Evolutionary conservation across 2,113 vertebrate genomes (phyloP).

Genomic region (Chaetodon trifascialis): DNA sequence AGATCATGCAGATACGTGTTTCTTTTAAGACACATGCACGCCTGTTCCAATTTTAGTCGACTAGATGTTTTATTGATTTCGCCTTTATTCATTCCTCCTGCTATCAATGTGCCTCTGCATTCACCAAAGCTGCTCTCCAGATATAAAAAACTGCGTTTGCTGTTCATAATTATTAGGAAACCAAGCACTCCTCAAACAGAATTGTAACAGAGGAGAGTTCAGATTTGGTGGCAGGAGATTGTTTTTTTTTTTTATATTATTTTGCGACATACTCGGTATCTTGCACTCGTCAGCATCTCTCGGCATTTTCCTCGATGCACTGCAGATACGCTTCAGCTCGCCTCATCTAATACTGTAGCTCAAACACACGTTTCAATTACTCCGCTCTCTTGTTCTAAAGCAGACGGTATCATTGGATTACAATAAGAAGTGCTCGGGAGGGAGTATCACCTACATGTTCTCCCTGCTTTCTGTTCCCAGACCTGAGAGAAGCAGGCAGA

Average conservation of each 20-base stretch:
- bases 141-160: conserved; percentile 65
- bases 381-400: conserved; percentile 39
- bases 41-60: conserved; percentile 78
- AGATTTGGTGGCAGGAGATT: conserved; percentile 14
- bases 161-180: conserved; percentile 58
- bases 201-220: conserved; percentile 23
- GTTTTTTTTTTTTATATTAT: conserved; percentile 40
- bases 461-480: conserved; percentile 33
- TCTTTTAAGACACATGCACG: conserved; percentile 67
- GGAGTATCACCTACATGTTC: conserved; percentile 39
- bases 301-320: conserved; percentile 67
- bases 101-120: conserved; percentile 65
- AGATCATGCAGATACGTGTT: conserved; percentile 69
- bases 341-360: conserved; percentile 35
- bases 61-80: conserved; percentile 80
- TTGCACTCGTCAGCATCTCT: conserved; percentile 65
- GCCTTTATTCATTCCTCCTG: conserved; percentile 73
- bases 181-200: conserved; percentile 47
- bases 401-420: conserved; percentile 53
- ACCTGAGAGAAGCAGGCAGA: conserved; percentile 24
- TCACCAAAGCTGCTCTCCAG: conserved; percentile 58
- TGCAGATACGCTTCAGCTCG: conserved; percentile 64
- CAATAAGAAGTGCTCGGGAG: conserved; percentile 29
- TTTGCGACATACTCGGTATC: conserved; percentile 36
- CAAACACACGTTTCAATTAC: conserved; percentile 62